Percentiles rank a stretch among this genome's conserved stretches.
Conservation (phyloP, 2,797 vertebrate species). For the Pangasius djambal region DNA sequence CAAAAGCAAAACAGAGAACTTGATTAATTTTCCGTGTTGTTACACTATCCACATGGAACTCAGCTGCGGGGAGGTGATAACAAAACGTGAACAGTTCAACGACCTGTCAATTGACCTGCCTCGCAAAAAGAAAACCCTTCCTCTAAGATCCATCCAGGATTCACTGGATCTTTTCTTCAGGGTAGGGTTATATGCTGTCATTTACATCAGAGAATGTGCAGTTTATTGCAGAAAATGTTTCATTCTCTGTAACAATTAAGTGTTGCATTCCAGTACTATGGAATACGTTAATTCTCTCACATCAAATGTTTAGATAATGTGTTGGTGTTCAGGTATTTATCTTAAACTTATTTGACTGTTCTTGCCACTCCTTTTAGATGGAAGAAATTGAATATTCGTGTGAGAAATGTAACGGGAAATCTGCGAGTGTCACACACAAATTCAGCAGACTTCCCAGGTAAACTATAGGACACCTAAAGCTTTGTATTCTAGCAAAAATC, state of each 20-base stretch:
- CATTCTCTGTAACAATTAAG: too few relatives aligned
- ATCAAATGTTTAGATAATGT: not conserved
- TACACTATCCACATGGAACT: not conserved
- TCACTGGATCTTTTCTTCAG: constrained; percentile 97
- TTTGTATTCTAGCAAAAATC: too few relatives aligned
- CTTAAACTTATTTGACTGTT: constrained; percentile 14
- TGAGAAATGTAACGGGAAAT: constrained; percentile 94
- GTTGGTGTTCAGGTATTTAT: not conserved
- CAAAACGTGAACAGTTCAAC: constrained; percentile 95
- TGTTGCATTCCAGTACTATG: not conserved
- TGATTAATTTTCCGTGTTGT: constrained; percentile 11
- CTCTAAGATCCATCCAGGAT: constrained; percentile 93
- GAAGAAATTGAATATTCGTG: constrained; percentile 99
- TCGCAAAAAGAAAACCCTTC: constrained; percentile 88
- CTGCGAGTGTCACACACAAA: constrained; percentile 92
- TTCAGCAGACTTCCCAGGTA: constrained; percentile 97
- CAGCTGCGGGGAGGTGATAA: constrained; percentile 93
- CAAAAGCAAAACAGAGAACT: not conserved
- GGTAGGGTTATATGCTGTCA: constrained; percentile 66
- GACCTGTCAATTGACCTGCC: constrained; percentile 97
- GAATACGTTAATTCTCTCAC: not conserved
- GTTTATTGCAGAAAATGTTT: not conserved
- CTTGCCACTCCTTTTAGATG: constrained; percentile 75
- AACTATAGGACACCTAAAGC: not conserved
- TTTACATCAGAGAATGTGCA: not conserved